Evolutionary conservation across 2,797 vertebrate species (phyloP), one percentile per base, ranked within the genome.

Genomic region (Hydrocynus forskahlii): DNA sequence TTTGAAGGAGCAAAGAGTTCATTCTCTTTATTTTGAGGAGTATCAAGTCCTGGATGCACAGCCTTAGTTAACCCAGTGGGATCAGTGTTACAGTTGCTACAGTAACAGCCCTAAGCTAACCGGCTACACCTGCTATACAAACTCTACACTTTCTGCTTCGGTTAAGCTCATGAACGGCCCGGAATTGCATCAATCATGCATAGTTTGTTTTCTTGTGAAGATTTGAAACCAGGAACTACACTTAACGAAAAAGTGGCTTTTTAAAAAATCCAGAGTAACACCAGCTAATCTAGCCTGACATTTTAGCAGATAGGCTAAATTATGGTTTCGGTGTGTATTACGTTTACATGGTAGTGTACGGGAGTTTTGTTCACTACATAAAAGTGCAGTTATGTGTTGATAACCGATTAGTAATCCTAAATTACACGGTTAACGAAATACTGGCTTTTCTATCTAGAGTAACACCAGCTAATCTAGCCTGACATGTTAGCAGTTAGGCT

Each of bases 401-500:
- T 17, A 17, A 17, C 40, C 29, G n/a, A 4, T 19, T n/a, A n/a
- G n/a, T 68, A 68, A 45, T 21, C 2, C 8, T 19, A 35, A 29
- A 9, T 52, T 21, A 63, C 23, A 35, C n/a, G 6, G 57, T 72
- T 71, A 50, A 19, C 45, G 60, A 62, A 17, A 45, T 13, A 43
- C 38, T 38, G 23, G 52, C 23, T 60, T 43, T 25, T 54, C 3
- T 35, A 38, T 5, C 7, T 21, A 40, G 14, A 35, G 1, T 57
- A 40, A 57, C 17, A 40, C 59, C 60, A 70, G 75, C 75, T 76
- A 75, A 59, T 71, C 59, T 62, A 73, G 66, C 35, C 23, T 69
- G 45, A 68, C 84, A 59, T 62, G 76, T 84, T 86, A 86, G 85
- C 85, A 78, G 74, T 64, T 13, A 72, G 17, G 83, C 79, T 83